Evolutionary conservation across 2,888 invertebrate species (phyloP), one percentile per base, ranked within the genome.

Genomic region (Macropis europaea): DNA sequence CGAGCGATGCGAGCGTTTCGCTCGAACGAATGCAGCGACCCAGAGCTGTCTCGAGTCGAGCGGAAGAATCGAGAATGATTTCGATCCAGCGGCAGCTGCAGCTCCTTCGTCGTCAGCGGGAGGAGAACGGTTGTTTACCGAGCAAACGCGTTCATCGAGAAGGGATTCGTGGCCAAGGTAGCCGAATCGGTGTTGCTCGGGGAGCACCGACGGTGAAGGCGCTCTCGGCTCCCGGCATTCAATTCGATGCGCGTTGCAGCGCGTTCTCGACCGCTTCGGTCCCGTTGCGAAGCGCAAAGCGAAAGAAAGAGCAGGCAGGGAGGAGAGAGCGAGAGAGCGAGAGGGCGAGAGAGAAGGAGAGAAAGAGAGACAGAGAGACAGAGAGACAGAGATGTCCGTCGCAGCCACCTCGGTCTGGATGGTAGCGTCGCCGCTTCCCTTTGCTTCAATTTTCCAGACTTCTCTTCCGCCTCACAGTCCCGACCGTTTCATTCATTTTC

Each of bases 11-110:
- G n/a, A n/a, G n/a, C n/a, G n/a, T n/a, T n/a, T n/a, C n/a, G n/a
- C n/a, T n/a, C n/a, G n/a, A n/a, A n/a, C n/a, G n/a, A n/a, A n/a
- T n/a, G n/a, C n/a, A n/a, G n/a, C n/a, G n/a, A n/a, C n/a, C n/a
- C n/a, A n/a, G n/a, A n/a, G n/a, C n/a, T n/a, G n/a, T n/a, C n/a
- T n/a, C n/a, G n/a, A n/a, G n/a, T n/a, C n/a, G n/a, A n/a, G n/a
- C n/a, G n/a, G n/a, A n/a, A n/a, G n/a, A n/a, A n/a, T n/a, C n/a
- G n/a, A n/a, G n/a, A n/a, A n/a, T n/a, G n/a, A n/a, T n/a, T 78
- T 64, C 69, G 53, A 61, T 64, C 53, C 73, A 69, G 60, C 42
- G 63, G 34, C 50, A 57, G 63, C 63, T 56, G 69, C 60, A 74
- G 74, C 74, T 9, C 1, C 17, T 9, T 24, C 26, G 2, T 28